These are phyloP conservation scores for Mesocricetus auratus DNA, from an alignment of 2,113 vertebrate genomes.

Conservation along the genomic window DNA sequence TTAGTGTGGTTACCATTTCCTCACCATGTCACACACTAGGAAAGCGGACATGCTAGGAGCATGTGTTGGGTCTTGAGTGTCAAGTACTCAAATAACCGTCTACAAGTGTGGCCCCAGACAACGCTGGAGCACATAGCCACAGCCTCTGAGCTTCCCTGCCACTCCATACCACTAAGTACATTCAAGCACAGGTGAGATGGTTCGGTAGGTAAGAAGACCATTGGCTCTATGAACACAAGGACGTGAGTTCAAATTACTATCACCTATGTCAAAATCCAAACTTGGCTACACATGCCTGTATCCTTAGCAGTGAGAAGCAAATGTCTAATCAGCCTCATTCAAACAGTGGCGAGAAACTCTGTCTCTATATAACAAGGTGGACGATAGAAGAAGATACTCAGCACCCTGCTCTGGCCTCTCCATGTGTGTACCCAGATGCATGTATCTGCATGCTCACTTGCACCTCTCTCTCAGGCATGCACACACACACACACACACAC, in stretches of 20 bases:
- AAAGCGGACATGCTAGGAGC: too few species aligned
- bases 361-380: neutral
- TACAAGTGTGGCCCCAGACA: neutral
- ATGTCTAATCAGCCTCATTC: neutral
- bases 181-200: neutral
- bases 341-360: neutral
- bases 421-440: neutral
- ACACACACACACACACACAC: neutral
- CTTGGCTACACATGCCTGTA: neutral
- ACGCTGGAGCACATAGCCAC: neutral
- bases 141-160: neutral
- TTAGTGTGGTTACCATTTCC: neutral
- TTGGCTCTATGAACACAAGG: neutral
- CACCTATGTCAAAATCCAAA: neutral
- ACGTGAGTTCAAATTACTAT: neutral
- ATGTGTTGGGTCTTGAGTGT: neutral
- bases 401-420: neutral
- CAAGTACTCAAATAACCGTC: neutral
- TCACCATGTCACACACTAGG: neutral
- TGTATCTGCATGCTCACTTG: neutral
- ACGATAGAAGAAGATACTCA: neutral
- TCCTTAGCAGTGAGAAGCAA: neutral
- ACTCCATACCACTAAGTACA: neutral
- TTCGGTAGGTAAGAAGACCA: neutral
- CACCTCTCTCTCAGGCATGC: neutral